Evolutionary conservation across 2,113 vertebrate species (phyloP).

Genomic region (Plecotus auritus): DNA sequence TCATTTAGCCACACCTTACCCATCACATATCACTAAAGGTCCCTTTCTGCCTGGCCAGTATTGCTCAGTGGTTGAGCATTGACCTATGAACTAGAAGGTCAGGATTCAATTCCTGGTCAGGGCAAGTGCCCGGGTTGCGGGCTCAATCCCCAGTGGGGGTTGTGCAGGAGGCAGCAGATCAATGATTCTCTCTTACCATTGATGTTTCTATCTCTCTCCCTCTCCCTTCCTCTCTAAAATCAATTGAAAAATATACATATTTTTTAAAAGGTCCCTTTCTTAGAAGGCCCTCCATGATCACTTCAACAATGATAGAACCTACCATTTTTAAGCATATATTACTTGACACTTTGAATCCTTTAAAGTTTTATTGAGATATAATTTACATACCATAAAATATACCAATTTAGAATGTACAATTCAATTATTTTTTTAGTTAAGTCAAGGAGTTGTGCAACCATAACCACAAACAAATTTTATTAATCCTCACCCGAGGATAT

Average conservation of each 20-base stretch:
- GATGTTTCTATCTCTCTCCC: too few species aligned
- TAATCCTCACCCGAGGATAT: too few species aligned
- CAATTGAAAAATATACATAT: too few species aligned
- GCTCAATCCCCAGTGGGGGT: too few species aligned
- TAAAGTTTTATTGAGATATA: background rate
- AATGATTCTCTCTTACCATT: too few species aligned
- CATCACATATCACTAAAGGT: background rate
- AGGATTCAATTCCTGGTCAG: too few species aligned
- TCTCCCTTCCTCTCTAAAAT: too few species aligned
- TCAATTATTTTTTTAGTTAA: background rate
- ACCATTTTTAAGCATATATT: background rate
- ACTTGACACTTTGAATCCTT: background rate
- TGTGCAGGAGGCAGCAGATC: too few species aligned
- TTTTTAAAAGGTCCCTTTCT: background rate
- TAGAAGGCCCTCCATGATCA: background rate
- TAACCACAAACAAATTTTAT: background rate
- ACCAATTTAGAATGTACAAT: background rate
- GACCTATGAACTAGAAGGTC: too few species aligned
- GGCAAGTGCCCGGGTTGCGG: too few species aligned
- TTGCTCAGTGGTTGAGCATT: too few species aligned
- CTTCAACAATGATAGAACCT: slow-evolving; percentile 7
- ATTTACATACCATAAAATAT: background rate
- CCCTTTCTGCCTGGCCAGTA: background rate
- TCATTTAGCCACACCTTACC: background rate
- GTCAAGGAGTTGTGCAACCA: background rate